Evolutionary conservation across 2,888 invertebrate genomes (phyloP).

Genomic region (Suillia variegata): DNA sequence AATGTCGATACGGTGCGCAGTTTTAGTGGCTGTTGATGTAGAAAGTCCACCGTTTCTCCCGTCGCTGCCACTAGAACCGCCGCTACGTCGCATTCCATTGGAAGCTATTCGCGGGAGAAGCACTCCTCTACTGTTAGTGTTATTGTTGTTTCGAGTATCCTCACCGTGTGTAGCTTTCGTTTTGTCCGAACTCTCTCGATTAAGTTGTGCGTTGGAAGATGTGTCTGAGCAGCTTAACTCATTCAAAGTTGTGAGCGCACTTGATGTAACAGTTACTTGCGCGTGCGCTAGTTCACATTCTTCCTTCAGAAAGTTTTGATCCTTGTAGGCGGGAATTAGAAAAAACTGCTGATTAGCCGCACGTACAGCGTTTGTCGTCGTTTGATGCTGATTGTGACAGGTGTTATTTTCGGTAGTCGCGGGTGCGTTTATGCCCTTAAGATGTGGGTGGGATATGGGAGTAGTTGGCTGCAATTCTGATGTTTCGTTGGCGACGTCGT

Average conservation of each 20-base stretch:
- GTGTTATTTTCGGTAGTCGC: constrained; percentile 24
- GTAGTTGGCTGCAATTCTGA: constrained; percentile 16
- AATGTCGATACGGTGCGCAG: constrained; percentile 37
- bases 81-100: constrained; percentile 44
- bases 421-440: constrained; percentile 32
- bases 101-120: constrained; percentile 20
- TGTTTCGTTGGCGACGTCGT: background rate
- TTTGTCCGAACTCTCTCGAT: background rate
- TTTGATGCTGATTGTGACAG: constrained; percentile 6
- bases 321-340: constrained; percentile 51
- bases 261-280: constrained; percentile 40
- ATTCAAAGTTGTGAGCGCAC: background rate
- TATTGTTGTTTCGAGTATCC: constrained; percentile 22
- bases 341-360: constrained; percentile 53
- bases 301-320: constrained; percentile 57
- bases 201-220: background rate
- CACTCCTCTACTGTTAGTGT: constrained; percentile 35
- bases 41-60: background rate
- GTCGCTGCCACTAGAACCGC: background rate
- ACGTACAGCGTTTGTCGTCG: constrained; percentile 45
- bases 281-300: constrained; percentile 59
- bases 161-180: background rate
- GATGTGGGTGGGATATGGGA: constrained; percentile 33
- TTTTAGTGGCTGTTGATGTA: constrained; percentile 33
- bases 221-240: too few relatives aligned